phyloP scores from a whole-genome alignment of 2,888 invertebrate genomes.

The Ischnus inquisitorius region DNA sequence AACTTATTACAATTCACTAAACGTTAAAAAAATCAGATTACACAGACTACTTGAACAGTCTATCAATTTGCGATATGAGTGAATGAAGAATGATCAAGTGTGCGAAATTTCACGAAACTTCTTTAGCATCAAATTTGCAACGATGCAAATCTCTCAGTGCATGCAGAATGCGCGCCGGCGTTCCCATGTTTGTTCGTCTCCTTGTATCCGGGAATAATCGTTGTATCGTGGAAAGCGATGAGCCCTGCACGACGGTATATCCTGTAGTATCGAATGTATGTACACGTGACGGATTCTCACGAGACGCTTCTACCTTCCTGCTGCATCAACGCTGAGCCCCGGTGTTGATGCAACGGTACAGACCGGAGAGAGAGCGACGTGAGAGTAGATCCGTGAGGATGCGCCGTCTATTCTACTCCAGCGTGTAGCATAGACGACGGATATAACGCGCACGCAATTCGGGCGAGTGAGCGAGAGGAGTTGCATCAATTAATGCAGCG shows the following conservation, averaged over 20 bases:
- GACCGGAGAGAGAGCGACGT: conserved; percentile 28
- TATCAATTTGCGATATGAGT: too few species aligned
- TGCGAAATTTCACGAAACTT: too few species aligned
- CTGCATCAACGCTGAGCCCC: conserved; percentile 60
- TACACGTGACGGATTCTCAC: conserved; percentile 82
- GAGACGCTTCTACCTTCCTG: conserved; percentile 72
- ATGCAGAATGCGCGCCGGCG: not conserved
- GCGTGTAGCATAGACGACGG: conserved; percentile 11
- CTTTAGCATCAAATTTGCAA: too few species aligned
- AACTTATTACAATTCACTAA: too few species aligned
- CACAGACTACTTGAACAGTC: too few species aligned
- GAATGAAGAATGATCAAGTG: too few species aligned
- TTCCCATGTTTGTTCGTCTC: conserved; percentile 13
- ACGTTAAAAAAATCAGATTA: too few species aligned
- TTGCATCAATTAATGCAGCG: conserved; percentile 83
- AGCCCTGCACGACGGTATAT: conserved; percentile 48
- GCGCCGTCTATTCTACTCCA: conserved; percentile 40
- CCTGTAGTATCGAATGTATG: conserved; percentile 51
- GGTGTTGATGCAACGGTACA: conserved; percentile 76
- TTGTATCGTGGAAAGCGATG: conserved; percentile 52
- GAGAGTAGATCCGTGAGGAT: conserved; percentile 37
- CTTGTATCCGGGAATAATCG: conserved; percentile 56
- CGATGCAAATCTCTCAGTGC: not conserved
- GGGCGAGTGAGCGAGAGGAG: conserved; percentile 69
- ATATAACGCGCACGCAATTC: conserved; percentile 17